phyloP scores from a whole-genome alignment of 2,888 invertebrate genomes.

The Trachelus stipa region DNA sequence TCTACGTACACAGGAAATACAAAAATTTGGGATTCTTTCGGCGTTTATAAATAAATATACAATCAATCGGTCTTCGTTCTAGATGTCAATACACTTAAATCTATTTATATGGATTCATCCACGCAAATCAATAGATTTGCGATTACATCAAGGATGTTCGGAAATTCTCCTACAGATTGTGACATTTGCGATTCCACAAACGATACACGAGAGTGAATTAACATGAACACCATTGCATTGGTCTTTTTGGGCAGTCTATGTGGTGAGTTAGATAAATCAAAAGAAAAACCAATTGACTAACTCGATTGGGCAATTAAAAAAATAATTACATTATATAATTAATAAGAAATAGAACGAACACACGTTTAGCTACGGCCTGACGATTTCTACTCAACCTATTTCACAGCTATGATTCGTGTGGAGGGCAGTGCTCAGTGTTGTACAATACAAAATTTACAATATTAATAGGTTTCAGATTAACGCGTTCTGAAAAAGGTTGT shows the following conservation, averaged over 20 bases:
- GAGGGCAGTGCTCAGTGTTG: slow-evolving; percentile 59
- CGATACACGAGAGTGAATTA: not conserved
- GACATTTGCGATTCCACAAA: not conserved
- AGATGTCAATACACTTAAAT: not conserved
- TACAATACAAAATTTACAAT: slow-evolving; percentile 38
- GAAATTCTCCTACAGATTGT: not conserved
- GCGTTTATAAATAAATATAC: not conserved
- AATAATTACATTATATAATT: not conserved
- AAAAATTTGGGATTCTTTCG: not conserved
- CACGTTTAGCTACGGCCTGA: slow-evolving; percentile 19
- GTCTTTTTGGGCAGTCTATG: slow-evolving; percentile 8
- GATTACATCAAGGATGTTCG: not conserved
- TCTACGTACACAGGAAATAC: not conserved
- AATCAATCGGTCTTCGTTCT: not conserved
- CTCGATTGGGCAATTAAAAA: not conserved
- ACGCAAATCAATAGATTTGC: not conserved
- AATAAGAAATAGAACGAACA: slow-evolving; percentile 18
- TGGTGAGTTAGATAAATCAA: slow-evolving; percentile 2
- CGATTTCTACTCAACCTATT: slow-evolving; percentile 42
- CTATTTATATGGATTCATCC: not conserved
- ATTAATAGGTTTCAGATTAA: slow-evolving; percentile 26
- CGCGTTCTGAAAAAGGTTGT: slow-evolving; percentile 42
- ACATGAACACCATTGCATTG: not conserved
- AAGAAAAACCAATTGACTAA: slow-evolving; percentile 1
- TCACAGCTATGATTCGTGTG: slow-evolving; percentile 52